A percentile compares a stretch with the other conserved stretches of the same genome.
phyloP scores from a whole-genome alignment of 2,797 vertebrate genomes.

The Pteropus rufus region DNA sequence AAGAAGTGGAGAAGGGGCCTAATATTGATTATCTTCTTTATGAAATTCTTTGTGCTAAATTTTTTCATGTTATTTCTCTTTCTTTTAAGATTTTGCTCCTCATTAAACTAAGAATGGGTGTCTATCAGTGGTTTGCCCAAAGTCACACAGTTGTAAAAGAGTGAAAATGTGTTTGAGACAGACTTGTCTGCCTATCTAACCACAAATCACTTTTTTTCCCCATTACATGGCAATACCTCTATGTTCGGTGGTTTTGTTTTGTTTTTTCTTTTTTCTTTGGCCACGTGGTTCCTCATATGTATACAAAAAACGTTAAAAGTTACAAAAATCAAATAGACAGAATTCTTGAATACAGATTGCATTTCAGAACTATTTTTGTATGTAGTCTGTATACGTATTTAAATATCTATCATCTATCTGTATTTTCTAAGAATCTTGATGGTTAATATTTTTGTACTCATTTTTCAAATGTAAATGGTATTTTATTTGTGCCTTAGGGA shows the following conservation, averaged over 20 bases:
- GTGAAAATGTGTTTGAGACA: background rate
- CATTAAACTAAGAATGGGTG: background rate
- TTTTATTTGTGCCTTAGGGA: slow-evolving; percentile 33
- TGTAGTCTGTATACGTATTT: background rate
- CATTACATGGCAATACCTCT: background rate
- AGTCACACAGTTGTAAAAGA: background rate
- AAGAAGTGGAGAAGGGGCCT: background rate
- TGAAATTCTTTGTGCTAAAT: background rate
- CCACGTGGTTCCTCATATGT: background rate
- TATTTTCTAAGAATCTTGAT: background rate
- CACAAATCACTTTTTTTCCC: background rate
- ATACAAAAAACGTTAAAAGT: background rate
- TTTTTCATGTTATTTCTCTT: background rate
- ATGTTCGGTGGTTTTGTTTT: background rate
- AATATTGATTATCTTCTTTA: background rate
- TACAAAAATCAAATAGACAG: background rate
- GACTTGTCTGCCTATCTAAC: background rate
- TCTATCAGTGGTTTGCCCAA: background rate
- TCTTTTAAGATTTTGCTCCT: background rate
- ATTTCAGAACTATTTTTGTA: too few species aligned
- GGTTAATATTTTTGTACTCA: background rate
- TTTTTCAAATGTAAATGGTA: background rate
- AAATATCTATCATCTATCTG: background rate
- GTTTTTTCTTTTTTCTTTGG: too few species aligned
- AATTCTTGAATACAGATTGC: too few species aligned